phyloP scores from a whole-genome alignment of 2,113 vertebrate species.

The Rhombomys opimus region DNA sequence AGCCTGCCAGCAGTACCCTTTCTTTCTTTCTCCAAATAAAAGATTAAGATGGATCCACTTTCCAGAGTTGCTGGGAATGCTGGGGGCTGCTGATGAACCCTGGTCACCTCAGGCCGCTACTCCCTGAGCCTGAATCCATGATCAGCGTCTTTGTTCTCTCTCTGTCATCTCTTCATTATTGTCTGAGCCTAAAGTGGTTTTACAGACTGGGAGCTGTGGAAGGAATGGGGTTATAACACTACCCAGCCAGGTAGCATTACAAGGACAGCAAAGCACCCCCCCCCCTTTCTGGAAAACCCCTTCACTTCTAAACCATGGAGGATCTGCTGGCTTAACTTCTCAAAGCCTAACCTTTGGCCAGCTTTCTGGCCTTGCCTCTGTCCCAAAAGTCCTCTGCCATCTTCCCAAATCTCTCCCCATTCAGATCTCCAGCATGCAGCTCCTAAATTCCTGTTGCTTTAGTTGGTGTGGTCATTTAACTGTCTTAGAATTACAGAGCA shows the following conservation, averaged over 20 bases:
- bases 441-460: neutral
- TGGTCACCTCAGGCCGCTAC: neutral
- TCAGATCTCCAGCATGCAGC: neutral
- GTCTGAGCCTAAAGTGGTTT: neutral
- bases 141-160: neutral
- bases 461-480: neutral
- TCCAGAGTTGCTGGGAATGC: neutral
- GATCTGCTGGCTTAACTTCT: neutral
- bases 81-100: neutral
- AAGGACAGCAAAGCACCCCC: neutral
- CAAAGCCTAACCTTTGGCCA: neutral
- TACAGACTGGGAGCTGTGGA: neutral
- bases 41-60: neutral
- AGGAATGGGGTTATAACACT: neutral
- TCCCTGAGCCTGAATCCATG: neutral
- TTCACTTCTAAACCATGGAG: neutral
- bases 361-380: neutral
- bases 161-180: neutral
- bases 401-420: neutral
- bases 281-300: neutral
- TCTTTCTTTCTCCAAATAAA: constrained; percentile 21
- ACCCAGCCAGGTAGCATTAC: neutral
- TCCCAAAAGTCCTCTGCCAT: constrained; percentile 3
- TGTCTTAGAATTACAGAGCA: neutral
- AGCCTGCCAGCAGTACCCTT: neutral